Evolutionary conservation across 2,888 invertebrate genomes (phyloP).

Genomic region (Alviniconcha strummeri): DNA sequence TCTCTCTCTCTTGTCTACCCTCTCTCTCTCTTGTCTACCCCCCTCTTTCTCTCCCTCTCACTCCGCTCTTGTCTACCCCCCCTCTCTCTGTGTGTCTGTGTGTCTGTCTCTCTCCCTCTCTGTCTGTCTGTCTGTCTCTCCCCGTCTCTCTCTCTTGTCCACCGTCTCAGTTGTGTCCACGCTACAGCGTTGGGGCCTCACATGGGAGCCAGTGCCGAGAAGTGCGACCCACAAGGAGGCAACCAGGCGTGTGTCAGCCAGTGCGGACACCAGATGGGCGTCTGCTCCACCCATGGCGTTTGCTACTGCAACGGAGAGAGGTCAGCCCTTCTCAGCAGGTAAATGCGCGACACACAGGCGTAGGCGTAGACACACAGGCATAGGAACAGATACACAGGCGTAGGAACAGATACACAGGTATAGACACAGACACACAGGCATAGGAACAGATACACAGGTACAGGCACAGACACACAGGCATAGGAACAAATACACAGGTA

Average conservation of each 20-base stretch:
- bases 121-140: neutral
- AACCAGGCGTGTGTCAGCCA: neutral
- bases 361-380: neutral
- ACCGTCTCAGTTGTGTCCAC: neutral
- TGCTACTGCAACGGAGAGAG: neutral
- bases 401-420: neutral
- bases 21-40: neutral
- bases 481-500: neutral
- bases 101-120: neutral
- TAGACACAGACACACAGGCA: neutral
- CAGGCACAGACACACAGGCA: neutral
- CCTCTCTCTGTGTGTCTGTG: too few relatives aligned
- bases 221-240: neutral
- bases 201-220: neutral
- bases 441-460: neutral
- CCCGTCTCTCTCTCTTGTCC: neutral
- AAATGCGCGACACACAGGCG: too few relatives aligned
- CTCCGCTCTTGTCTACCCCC: neutral
- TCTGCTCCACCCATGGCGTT: too few relatives aligned
- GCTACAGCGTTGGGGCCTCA: neutral
- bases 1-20: neutral
- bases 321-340: neutral
- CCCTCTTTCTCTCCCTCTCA: neutral
- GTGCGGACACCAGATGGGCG: too few relatives aligned
- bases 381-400: neutral